phyloP scores from a whole-genome alignment of 2,797 vertebrate genomes.

The Neomorphus geoffroyi region DNA sequence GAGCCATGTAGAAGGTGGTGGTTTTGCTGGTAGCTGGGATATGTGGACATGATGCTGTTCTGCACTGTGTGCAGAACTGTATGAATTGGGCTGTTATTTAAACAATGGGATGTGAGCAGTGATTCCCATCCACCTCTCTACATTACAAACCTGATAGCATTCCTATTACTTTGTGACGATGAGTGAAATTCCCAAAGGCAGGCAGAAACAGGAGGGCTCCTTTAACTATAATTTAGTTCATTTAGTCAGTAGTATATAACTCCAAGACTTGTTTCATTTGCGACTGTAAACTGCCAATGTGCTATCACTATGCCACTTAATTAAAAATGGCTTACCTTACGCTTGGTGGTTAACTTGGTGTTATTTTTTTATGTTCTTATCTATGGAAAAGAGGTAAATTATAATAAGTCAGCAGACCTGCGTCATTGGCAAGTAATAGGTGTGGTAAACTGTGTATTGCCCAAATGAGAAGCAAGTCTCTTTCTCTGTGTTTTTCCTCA shows the following conservation, averaged over 20 bases:
- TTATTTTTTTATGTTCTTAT: background rate
- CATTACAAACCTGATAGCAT: background rate
- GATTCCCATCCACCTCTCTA: background rate
- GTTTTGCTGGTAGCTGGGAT: background rate
- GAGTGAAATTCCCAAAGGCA: background rate
- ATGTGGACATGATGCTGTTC: background rate
- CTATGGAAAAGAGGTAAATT: background rate
- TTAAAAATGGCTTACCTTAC: background rate
- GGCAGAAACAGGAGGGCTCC: background rate
- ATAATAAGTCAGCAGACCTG: background rate
- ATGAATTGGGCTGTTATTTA: background rate
- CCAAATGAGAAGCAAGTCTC: background rate
- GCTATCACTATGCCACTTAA: background rate
- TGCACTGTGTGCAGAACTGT: background rate
- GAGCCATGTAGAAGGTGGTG: background rate
- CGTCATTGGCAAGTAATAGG: background rate
- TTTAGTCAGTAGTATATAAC: background rate
- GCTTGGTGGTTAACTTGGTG: background rate
- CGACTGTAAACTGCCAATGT: background rate
- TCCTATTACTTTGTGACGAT: background rate
- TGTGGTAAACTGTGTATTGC: background rate
- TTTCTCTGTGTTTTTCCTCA: background rate
- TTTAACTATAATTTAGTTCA: accelerated
- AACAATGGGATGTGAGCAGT: background rate
- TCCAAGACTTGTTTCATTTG: background rate